These are phyloP conservation scores for Anguilla anguilla DNA, from an alignment of 2,797 vertebrate species.

Conservation along the genomic window DNA sequence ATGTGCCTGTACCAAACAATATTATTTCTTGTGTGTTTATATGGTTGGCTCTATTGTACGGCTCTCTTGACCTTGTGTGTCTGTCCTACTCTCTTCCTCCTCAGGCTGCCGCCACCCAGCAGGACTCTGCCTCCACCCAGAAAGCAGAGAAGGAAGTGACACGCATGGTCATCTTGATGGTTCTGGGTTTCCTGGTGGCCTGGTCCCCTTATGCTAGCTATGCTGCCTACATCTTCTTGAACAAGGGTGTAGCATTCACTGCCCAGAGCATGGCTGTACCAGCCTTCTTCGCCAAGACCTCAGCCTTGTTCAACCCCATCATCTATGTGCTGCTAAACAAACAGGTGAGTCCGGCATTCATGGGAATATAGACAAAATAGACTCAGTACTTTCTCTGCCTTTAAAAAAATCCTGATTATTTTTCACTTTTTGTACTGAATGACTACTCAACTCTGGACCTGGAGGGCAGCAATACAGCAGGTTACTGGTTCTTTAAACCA, in stretches of 20 bases:
- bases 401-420: background rate
- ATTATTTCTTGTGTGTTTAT: background rate
- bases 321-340: slow-evolving; percentile 78
- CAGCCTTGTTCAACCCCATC: slow-evolving; percentile 78
- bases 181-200: slow-evolving; percentile 80
- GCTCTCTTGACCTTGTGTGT: background rate
- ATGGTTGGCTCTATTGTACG: background rate
- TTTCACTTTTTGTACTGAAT: background rate
- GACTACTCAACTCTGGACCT: background rate
- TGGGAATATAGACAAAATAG: background rate
- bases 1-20: background rate
- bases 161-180: slow-evolving; percentile 83
- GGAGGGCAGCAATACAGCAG: background rate
- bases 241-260: slow-evolving; percentile 73
- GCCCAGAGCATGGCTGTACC: slow-evolving; percentile 78
- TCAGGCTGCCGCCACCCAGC: slow-evolving; percentile 82
- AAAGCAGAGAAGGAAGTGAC: slow-evolving; percentile 85
- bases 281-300: slow-evolving; percentile 84
- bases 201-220: slow-evolving; percentile 79
- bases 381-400: background rate
- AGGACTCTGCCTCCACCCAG: slow-evolving; percentile 81
- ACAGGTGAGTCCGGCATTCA: slow-evolving; percentile 66
- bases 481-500: background rate
- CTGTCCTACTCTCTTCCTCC: background rate
- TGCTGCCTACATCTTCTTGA: slow-evolving; percentile 81